These are phyloP conservation scores for Eulithis testata DNA, from an alignment of 2,888 invertebrate species.

Conservation along the genomic window DNA sequence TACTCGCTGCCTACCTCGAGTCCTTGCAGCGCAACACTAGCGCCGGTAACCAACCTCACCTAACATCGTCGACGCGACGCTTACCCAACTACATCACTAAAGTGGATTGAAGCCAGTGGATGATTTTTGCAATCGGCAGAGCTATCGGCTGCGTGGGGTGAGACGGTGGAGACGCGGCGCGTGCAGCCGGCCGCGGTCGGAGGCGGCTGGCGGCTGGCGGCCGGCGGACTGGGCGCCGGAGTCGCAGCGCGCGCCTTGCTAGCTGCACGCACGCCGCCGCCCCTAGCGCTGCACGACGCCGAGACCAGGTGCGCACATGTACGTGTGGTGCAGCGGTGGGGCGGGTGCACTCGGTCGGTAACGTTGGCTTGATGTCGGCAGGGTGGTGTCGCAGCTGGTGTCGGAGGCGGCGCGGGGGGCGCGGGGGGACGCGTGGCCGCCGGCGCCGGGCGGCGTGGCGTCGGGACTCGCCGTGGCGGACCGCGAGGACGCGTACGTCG, in stretches of 20 bases:
- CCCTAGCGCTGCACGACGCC: conserved; percentile 44
- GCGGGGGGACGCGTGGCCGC: conserved; percentile 17
- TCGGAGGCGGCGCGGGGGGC: conserved; percentile 41
- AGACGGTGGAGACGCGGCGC: conserved; percentile 38
- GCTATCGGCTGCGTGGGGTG: conserved; percentile 30
- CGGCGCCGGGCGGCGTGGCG: conserved; percentile 56
- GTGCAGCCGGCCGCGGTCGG: conserved; percentile 28
- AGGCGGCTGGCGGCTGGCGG: conserved; percentile 58
- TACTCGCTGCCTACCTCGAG: conserved; percentile 82
- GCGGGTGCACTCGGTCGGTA: background rate
- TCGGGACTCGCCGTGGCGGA: conserved; percentile 88
- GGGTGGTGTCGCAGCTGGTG: conserved; percentile 58
- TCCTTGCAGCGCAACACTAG: conserved; percentile 77
- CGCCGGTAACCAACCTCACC: conserved; percentile 51
- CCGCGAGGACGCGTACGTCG: conserved; percentile 87
- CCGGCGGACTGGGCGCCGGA: conserved; percentile 52
- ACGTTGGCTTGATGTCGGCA: conserved; percentile 35
- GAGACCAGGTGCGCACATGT: conserved; percentile 44
- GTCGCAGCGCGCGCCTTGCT: conserved; percentile 47
- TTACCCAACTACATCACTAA: too few relatives aligned
- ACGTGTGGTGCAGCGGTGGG: too few relatives aligned
- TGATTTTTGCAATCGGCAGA: conserved; percentile 16
- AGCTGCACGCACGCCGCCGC: conserved; percentile 53
- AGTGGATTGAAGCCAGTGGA: too few relatives aligned
- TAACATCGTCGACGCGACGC: too few relatives aligned